Conservation (phyloP, 2,888 invertebrate species). For the Hedya salicella region DNA sequence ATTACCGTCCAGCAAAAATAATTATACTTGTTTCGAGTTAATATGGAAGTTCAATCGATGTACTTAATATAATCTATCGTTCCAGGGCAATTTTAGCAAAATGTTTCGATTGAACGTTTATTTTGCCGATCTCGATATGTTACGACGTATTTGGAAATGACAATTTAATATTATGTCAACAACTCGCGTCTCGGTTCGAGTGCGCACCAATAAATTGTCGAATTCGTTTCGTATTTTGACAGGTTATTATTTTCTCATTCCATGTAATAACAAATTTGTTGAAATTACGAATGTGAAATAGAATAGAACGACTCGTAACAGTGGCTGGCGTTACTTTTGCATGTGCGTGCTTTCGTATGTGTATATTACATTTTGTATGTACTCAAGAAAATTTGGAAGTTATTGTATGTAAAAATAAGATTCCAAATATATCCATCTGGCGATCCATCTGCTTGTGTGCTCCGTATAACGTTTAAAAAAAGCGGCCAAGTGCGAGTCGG, state of each 20-base stretch:
- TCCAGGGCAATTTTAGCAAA: conserved; percentile 24
- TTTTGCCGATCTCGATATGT: conserved; percentile 29
- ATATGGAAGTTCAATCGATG: not conserved
- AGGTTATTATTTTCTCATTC: conserved; percentile 36
- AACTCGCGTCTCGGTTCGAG: conserved; percentile 37
- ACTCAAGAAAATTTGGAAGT: no score
- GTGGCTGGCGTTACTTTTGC: not conserved
- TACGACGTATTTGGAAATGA: conserved; percentile 40
- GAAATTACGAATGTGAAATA: conserved; percentile 12
- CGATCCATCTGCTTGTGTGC: no score
- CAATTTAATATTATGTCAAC: conserved; percentile 43
- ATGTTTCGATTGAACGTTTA: conserved; percentile 36
- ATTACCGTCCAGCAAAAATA: no score
- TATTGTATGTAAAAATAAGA: no score
- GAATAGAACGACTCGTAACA: conserved; percentile 6
- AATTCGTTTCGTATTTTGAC: conserved; percentile 36
- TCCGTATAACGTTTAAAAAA: no score
- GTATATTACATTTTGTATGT: no score
- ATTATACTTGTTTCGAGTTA: no score
- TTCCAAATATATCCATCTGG: no score
- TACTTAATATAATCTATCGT: conserved; percentile 28
- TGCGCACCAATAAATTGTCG: conserved; percentile 37
- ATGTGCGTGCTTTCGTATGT: no score
- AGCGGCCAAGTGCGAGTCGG: no score
- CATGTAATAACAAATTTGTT: conserved; percentile 21